These are phyloP conservation scores for Heliconius nattereri DNA, from an alignment of 1,140 invertebrate genomes.

Conservation along the genomic window DNA sequence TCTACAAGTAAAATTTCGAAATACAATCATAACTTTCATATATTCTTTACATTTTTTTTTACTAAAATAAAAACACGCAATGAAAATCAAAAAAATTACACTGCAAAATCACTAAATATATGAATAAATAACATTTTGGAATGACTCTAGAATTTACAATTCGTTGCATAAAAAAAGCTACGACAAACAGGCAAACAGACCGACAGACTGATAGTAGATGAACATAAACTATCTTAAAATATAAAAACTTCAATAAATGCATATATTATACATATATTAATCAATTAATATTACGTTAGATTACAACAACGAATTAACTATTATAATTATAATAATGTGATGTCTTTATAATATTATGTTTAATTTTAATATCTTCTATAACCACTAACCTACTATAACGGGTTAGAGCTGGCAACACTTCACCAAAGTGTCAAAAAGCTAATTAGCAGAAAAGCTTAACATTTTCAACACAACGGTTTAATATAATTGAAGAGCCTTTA, in stretches of 20 bases:
- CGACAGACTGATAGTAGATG: too few species aligned
- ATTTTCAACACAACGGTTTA: constrained; percentile 1
- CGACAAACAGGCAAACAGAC: constrained; percentile 18
- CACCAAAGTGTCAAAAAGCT: constrained; percentile 8
- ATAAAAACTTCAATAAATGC: constrained; percentile 38
- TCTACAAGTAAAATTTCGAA: constrained; percentile 8
- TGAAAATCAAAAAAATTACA: not conserved
- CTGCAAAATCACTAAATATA: not conserved
- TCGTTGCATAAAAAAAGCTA: constrained; percentile 37
- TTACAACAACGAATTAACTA: constrained; percentile 28
- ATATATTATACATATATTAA: constrained; percentile 24
- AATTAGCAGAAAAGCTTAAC: constrained; percentile 33
- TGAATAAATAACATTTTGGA: constrained; percentile 25
- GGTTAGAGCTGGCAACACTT: constrained; percentile 26
- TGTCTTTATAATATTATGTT: constrained; percentile 23
- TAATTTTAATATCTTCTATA: not conserved
- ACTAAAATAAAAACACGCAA: not conserved
- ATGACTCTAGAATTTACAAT: constrained; percentile 29
- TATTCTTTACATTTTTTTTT: not conserved
- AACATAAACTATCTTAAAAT: constrained; percentile 30
- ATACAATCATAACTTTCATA: constrained; percentile 6
- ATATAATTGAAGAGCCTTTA: not conserved
- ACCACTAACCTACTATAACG: constrained; percentile 31
- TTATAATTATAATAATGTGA: constrained; percentile 26
- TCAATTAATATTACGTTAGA: not conserved